Evolutionary conservation across 2,888 invertebrate genomes (phyloP), one percentile per base, ranked within the genome.

Genomic region (Phengaris alcon): DNA sequence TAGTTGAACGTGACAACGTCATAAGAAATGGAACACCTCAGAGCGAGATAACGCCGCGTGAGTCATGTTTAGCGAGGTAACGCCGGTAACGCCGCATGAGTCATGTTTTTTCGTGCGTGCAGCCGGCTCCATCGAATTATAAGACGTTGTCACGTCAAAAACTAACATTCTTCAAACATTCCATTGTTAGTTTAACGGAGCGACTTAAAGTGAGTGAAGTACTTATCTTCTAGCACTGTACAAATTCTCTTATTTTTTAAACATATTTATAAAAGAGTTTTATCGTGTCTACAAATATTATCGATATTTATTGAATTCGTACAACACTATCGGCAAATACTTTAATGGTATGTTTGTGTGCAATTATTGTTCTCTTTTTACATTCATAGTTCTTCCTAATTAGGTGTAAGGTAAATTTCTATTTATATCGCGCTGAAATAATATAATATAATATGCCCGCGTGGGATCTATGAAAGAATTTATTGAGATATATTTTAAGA

Each of bases 141-240:
- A n/a, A n/a, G n/a, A n/a, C n/a, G n/a, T n/a, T n/a, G n/a, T n/a
- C n/a, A n/a, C n/a, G n/a, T n/a, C n/a, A n/a, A n/a, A n/a, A 86
- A 86, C 79, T 82, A 83, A 82, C 81, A 82, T 83, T 82, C 82
- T 83, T 79, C 78, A 85, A 88, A 91, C 93, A 93, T 92, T 93
- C 93, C 93, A 92, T 85, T 83, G 77, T 76, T 82, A 86, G 83
- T 85, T 83, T 85, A 83, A 85, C 51, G 84, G 89, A 88, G 91
- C 91, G 91, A 93, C 93, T 93, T 93, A 93, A 92, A 90, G 89
- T 90, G 90, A 89, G 90, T 89, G 87, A 84, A 87, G 93, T 93
- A 93, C 93, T 93, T 93, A 92, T 86, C 84, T 77, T 80, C 74
- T 79, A 82, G 82, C 81, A 82, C 79, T 86, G 85, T 87, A 87